A percentile compares a stretch with the other conserved stretches of the same genome.
Evolutionary conservation across 2,888 invertebrate genomes (phyloP).

Genomic region (Steinernema carpocapsae): DNA sequence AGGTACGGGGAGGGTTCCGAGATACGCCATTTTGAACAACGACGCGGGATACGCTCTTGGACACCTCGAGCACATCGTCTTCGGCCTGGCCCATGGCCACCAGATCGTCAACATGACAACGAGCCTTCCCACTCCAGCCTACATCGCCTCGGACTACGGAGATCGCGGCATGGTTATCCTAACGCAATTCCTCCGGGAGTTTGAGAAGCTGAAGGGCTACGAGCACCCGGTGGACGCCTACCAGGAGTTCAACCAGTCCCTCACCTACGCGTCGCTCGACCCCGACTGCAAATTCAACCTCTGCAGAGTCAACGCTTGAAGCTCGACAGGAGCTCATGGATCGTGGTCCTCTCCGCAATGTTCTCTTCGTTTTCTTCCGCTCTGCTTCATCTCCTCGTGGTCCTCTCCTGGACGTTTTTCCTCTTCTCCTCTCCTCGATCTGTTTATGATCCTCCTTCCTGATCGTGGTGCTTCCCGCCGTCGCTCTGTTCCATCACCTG

Average conservation of each 20-base stretch:
- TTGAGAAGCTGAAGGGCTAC: too few relatives aligned
- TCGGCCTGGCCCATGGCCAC: conserved; percentile 53
- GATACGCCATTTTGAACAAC: conserved; percentile 61
- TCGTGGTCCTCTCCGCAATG: not conserved
- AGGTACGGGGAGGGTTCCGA: conserved; percentile 64
- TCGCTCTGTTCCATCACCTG: too few relatives aligned
- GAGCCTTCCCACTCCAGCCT: conserved; percentile 54
- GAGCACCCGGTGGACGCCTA: not conserved
- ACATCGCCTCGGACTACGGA: conserved; percentile 37
- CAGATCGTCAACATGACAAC: conserved; percentile 54
- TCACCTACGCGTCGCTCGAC: conserved; percentile 2
- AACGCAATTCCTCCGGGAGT: not conserved
- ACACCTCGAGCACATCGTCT: conserved; percentile 57
- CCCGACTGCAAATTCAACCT: not conserved
- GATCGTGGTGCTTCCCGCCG: too few relatives aligned
- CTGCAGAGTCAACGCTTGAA: conserved; percentile 26
- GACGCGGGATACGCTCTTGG: conserved; percentile 51
- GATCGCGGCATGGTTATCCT: conserved; percentile 26
- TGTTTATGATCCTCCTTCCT: not conserved
- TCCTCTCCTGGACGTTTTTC: not conserved
- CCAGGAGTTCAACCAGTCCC: not conserved
- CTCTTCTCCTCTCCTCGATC: not conserved
- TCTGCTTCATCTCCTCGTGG: not conserved
- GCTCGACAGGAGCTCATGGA: too few relatives aligned
- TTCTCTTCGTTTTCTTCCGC: not conserved